Percentiles rank a stretch among this genome's conserved stretches.
Conservation (phyloP, 2,113 vertebrate species). For the Odontesthes bonariensis region DNA sequence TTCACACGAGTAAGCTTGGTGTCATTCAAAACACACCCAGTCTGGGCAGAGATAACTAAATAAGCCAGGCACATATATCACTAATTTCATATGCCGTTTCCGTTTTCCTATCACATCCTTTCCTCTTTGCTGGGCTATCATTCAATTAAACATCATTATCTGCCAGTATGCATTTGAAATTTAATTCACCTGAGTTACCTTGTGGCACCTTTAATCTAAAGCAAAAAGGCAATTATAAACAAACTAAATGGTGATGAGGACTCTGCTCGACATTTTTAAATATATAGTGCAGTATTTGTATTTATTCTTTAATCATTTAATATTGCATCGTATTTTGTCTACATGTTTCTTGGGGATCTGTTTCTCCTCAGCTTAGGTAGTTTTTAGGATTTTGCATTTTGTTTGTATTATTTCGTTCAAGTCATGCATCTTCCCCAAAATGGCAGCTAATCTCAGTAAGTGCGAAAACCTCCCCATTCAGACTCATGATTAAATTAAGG, state of each 20-base stretch:
- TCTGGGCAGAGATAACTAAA: conserved; percentile 67
- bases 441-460: not conserved
- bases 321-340: no score
- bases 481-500: conserved; percentile 19
- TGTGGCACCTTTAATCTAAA: conserved; percentile 57
- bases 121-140: conserved; percentile 54
- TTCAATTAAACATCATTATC: conserved; percentile 78
- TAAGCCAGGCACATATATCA: conserved; percentile 60
- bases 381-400: conserved; percentile 13
- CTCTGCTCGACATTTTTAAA: conserved; percentile 49
- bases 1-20: conserved; percentile 71
- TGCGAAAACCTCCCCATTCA: conserved; percentile 18
- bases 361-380: no score
- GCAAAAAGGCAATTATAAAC: conserved; percentile 65
- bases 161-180: conserved; percentile 39
- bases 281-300: no score
- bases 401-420: conserved; percentile 2
- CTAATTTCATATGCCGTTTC: conserved; percentile 68
- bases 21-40: conserved; percentile 68
- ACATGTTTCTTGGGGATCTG: no score
- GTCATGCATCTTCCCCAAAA: not conserved
- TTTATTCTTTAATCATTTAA: no score
- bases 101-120: conserved; percentile 59
- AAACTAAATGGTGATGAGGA: conserved; percentile 49
- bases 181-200: conserved; percentile 52